phyloP scores from a whole-genome alignment of 1,140 invertebrate genomes.

The Orius laevigatus region DNA sequence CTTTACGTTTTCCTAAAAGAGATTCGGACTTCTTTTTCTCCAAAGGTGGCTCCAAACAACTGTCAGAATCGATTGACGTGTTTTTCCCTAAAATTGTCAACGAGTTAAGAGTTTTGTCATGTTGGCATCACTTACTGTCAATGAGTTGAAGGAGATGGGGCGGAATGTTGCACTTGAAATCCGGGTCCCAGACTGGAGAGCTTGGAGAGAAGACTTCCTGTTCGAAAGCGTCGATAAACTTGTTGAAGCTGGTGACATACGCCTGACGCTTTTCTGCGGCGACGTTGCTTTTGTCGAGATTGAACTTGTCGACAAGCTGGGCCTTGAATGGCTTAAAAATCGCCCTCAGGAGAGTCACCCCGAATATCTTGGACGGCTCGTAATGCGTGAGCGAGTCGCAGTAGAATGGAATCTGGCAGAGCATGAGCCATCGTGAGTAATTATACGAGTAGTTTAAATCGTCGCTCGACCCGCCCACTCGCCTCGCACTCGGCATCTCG shows the following conservation, averaged over 20 bases:
- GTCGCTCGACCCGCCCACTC: conserved; percentile 56
- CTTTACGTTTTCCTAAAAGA: too few relatives aligned
- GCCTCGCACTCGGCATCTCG: conserved; percentile 64
- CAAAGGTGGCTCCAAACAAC: too few relatives aligned
- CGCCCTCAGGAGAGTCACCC: conserved; percentile 62
- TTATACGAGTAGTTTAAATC: conserved; percentile 29
- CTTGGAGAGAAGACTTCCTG: conserved; percentile 68
- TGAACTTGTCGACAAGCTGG: conserved; percentile 79
- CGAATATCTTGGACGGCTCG: conserved; percentile 82
- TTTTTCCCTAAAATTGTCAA: too few relatives aligned
- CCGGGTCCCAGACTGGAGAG: conserved; percentile 89
- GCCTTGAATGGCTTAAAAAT: conserved; percentile 79
- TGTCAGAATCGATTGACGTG: too few relatives aligned
- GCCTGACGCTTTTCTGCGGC: conserved; percentile 65
- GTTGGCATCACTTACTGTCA: too few relatives aligned
- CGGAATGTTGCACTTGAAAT: conserved; percentile 60
- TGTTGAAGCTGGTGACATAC: conserved; percentile 43
- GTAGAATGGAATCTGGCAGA: conserved; percentile 86
- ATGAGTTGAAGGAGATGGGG: conserved; percentile 35
- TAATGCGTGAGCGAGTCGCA: conserved; percentile 83
- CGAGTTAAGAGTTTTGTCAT: too few relatives aligned
- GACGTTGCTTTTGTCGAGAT: conserved; percentile 73
- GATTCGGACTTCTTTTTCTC: too few relatives aligned
- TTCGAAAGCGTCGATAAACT: conserved; percentile 73
- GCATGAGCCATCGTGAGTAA: conserved; percentile 70